These are phyloP conservation scores for Parapristionchus giblindavisi DNA, from an alignment of 2,888 invertebrate species.

Conservation along the genomic window DNA sequence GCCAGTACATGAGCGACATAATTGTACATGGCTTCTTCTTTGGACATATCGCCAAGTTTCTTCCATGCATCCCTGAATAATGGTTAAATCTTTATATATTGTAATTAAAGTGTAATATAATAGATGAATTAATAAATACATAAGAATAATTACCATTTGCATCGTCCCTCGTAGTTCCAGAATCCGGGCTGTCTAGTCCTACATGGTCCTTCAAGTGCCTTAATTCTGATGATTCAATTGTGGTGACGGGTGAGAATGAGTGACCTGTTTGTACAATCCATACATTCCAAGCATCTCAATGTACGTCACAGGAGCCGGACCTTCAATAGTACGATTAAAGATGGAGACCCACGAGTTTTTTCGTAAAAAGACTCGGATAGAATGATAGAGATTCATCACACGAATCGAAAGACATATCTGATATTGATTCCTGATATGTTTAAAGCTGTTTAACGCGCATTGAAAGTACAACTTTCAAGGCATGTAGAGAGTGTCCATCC, in stretches of 20 bases:
- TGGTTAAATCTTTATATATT: too few species aligned
- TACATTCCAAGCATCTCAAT: slow-evolving; percentile 6
- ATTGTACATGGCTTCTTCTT: background rate
- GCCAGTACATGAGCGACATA: background rate
- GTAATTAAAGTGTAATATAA: too few species aligned
- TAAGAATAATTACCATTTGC: background rate
- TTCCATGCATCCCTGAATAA: slow-evolving; percentile 3
- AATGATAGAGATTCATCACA: background rate
- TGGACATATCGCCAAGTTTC: background rate
- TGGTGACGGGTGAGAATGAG: background rate
- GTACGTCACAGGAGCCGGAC: background rate
- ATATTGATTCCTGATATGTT: too few species aligned
- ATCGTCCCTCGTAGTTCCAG: background rate
- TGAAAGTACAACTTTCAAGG: too few species aligned
- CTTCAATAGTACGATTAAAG: background rate
- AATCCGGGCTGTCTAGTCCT: background rate
- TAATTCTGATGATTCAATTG: background rate
- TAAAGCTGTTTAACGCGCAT: too few species aligned
- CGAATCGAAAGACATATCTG: too few species aligned
- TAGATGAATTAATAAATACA: too few species aligned
- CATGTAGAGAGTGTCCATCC: too few species aligned
- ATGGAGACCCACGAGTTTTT: background rate
- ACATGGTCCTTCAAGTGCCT: background rate
- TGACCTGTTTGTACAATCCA: slow-evolving; percentile 6
- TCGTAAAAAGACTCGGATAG: background rate